Evolutionary conservation across 2,797 vertebrate genomes (phyloP), one percentile per base, ranked within the genome.

Genomic region (Mus caroli): DNA sequence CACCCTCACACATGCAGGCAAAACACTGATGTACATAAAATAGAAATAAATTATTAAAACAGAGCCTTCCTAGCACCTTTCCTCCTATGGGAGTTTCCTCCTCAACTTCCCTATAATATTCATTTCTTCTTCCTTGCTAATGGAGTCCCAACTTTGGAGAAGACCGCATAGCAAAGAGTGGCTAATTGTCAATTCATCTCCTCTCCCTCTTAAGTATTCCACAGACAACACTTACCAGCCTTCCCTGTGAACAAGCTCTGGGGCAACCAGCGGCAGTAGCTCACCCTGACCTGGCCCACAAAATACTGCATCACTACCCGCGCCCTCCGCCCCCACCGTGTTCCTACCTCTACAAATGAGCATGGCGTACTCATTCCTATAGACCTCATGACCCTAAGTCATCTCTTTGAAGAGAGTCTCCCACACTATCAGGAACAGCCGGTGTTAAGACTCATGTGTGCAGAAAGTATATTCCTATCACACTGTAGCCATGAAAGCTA

Each of bases 61-160:
- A 84, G 64, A 93, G 69, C 31, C 77, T 92, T 89, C n/a, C 64
- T 11, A 91, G 67, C 40, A 73, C 1, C 34, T 90, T 80, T 94
- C 80, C 85, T 95, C 91, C 84, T 46, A 24, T 73, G 79, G 77
- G 62, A 89, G 34, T 13, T 24, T 26, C 54, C 24, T 4, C 22
- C 26, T 34, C 11, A 24, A 19, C 22, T 52, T 58, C 26, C 76
- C 14, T 26, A 93, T 77, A 69, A 10, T n/a, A 58, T n/a, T 54
- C 50, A 75, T n/a, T 86, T 71, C 62, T 92, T 87, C 52, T 76
- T 90, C 52, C n/a, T 71, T 89, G 54, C 79, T 46, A 76, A 91
- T 73, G 88, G 13, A 52, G 78, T 34, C 52, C 67, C 46, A 43
- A 79, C 60, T 90, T 86, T 17, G 58, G 43, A 14, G 0, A 2